phyloP scores from a whole-genome alignment of 2,797 vertebrate genomes.

The Zalophus californianus region DNA sequence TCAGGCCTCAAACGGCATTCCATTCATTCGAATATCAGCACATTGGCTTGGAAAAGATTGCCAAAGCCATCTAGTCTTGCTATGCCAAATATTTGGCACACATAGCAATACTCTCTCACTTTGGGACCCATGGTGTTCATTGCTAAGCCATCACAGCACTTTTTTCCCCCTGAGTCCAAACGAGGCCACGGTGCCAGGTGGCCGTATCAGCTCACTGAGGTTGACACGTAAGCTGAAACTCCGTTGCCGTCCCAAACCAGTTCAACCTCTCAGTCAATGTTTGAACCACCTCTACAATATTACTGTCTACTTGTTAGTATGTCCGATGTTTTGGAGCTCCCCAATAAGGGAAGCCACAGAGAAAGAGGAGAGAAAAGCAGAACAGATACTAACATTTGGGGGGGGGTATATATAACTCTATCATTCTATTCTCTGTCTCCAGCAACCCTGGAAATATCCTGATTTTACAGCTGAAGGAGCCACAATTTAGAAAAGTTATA shows the following conservation, averaged over 20 bases:
- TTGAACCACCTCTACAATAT: background rate
- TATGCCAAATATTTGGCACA: slow-evolving; percentile 39
- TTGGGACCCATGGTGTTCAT: background rate
- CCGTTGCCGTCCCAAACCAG: background rate
- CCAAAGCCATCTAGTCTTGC: background rate
- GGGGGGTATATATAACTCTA: background rate
- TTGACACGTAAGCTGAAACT: background rate
- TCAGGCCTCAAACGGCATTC: slow-evolving; percentile 19
- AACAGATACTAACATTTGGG: background rate
- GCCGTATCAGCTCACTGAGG: background rate
- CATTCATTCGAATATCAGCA: slow-evolving; percentile 28
- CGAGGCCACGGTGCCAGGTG: background rate
- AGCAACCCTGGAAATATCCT: background rate
- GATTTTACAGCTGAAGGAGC: background rate
- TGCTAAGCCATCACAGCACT: background rate
- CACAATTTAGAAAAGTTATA: background rate
- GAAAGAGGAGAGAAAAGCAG: background rate
- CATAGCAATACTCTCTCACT: background rate
- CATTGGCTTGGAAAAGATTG: background rate
- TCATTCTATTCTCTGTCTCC: background rate
- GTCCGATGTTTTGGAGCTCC: background rate
- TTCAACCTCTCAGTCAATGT: background rate
- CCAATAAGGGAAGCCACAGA: background rate
- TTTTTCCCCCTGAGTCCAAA: background rate
- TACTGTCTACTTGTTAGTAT: background rate